Conservation (phyloP, 2,113 vertebrate species). For the Xyliphius kryptos region DNA sequence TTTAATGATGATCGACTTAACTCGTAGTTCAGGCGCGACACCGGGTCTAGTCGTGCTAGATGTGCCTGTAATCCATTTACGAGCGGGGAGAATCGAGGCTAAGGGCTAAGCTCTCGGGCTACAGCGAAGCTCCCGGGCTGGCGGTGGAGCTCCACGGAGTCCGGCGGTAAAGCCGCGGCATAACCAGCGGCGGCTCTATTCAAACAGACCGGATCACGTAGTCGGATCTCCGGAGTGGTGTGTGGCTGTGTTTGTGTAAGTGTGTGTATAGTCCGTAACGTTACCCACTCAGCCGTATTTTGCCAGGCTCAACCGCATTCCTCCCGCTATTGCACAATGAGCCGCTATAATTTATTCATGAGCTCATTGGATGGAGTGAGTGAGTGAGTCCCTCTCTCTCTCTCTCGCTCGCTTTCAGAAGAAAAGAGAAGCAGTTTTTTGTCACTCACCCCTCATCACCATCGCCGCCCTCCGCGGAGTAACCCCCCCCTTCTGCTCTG, state of each 20-base stretch:
- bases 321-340: slow-evolving; percentile 63
- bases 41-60: background rate
- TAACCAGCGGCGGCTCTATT: slow-evolving; percentile 1
- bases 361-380: slow-evolving; percentile 63
- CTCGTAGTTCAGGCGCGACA: background rate
- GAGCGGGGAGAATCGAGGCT: background rate
- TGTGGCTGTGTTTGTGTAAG: background rate
- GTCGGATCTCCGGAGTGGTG: too few relatives aligned
- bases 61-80: slow-evolving; percentile 16
- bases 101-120: too few relatives aligned
- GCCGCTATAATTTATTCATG: slow-evolving; percentile 67
- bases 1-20: too few relatives aligned
- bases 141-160: slow-evolving; percentile 1
- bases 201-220: too few relatives aligned
- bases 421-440: slow-evolving; percentile 25
- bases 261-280: slow-evolving; percentile 17
- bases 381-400: slow-evolving; percentile 30
- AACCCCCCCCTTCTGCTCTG: background rate
- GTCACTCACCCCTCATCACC: too few relatives aligned
- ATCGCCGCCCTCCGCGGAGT: background rate
- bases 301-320: slow-evolving; percentile 48
- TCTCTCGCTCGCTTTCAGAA: slow-evolving; percentile 20
- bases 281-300: slow-evolving; percentile 39
- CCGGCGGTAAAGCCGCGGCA: slow-evolving; percentile 7
- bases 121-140: too few relatives aligned